Percentiles rank a stretch among this genome's conserved stretches.
Conservation (phyloP, 2,888 invertebrate species). For the Acronicta alni region DNA sequence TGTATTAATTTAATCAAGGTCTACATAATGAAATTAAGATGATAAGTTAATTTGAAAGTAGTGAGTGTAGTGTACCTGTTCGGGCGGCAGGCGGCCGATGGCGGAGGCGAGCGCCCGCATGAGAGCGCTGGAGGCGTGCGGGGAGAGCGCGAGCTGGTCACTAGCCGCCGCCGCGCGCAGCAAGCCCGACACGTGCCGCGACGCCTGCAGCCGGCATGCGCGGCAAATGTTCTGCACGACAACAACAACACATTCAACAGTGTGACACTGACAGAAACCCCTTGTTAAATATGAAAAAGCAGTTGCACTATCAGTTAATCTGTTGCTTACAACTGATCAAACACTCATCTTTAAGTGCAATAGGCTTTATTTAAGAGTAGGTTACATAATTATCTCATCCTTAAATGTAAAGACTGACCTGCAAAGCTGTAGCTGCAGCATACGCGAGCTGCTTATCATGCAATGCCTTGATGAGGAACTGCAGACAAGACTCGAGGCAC, state of each 20-base stretch:
- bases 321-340: no score
- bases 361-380: no score
- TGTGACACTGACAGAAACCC: background rate
- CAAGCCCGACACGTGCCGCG: conserved; percentile 92
- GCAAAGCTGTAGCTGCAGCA: conserved; percentile 95
- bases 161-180: conserved; percentile 93
- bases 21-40: no score
- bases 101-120: conserved; percentile 91
- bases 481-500: conserved; percentile 94
- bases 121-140: conserved; percentile 93
- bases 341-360: no score
- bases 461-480: conserved; percentile 91
- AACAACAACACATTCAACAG: no score
- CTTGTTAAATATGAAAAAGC: no score
- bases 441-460: conserved; percentile 93
- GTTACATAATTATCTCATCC: no score
- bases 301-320: no score
- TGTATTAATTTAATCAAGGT: no score
- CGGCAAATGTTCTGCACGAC: conserved; percentile 92
- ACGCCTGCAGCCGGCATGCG: conserved; percentile 94
- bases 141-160: conserved; percentile 92
- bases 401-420: conserved; percentile 72
- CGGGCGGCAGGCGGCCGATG: conserved; percentile 85
- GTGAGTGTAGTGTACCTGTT: conserved; percentile 68
- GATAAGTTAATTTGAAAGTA: no score